Evolutionary conservation across 2,113 vertebrate species (phyloP), one percentile per base, ranked within the genome.

Genomic region (Anseranas semipalmata): DNA sequence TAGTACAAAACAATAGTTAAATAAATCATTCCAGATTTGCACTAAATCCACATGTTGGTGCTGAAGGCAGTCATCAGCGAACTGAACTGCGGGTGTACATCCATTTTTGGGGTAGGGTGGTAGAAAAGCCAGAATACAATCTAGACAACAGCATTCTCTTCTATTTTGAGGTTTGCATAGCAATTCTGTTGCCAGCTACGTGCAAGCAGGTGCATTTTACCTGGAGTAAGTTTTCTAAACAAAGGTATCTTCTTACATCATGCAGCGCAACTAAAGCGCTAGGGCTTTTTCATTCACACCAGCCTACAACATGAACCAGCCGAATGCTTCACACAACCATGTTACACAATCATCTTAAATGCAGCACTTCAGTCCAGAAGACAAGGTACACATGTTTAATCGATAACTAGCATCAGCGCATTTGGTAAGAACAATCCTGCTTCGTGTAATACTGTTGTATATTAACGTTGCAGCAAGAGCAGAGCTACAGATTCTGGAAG

Each of bases 311-410:
- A 78, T 28, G 43, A 91, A 55, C 12, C 25, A 85, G n/a, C 4
- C 1, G 0, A 7, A 50, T 2, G 12, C 52, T 84, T 95, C 74
- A 78, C 30, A 65, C 77, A 90, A 63, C 12, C 6, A 13, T 0
- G 9, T 94, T 94, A 58, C 37, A 35, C 71, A 94, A 94, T 45
- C 56, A 81, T 20, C 62, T 89, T 87, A 53, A 87, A 67, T 41
- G n/a, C 41, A 80, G 50, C 60, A 58, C 87, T 96, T 89, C 65
- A 43, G 55, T n/a, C 65, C 80, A 89, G 35, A 87, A 93, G 77
- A 82, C 94, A 97, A 97, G 59, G 95, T 96, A 85, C 91, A 45
- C 19, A 4, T 0, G 0, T 75, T 93, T 95, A 96, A 96, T 95
- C 37, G 77, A 55, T 81, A 95, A 96, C 95, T n/a, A 81, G 17